Conservation (phyloP, 2,113 vertebrate genomes). For the Sarotherodon lohbergeri region DNA sequence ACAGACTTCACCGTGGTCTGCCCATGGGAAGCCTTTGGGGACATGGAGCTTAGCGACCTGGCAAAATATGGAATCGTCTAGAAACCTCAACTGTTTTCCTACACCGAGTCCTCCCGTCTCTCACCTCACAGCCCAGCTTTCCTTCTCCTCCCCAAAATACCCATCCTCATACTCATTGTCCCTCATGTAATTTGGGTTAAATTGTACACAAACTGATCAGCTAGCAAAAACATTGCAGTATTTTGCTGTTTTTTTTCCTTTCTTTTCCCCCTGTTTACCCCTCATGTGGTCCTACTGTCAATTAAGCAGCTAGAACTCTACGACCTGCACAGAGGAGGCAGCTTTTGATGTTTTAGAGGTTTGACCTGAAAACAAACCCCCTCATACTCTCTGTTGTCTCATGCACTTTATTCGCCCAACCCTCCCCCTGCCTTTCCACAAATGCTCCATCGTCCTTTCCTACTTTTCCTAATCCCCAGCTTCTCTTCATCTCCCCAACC, state of each 20-base stretch:
- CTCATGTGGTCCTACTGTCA: not conserved
- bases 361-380: not conserved
- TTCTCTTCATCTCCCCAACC: not conserved
- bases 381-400: not conserved
- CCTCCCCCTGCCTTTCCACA: not conserved
- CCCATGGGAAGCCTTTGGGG: constrained; percentile 93
- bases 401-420: constrained; percentile 3
- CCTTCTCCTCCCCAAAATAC: not conserved
- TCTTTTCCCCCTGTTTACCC: not conserved
- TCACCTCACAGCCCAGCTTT: not conserved
- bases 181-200: not conserved
- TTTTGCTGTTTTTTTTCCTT: constrained; percentile 39
- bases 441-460: not conserved
- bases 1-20: constrained; percentile 94
- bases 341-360: not conserved
- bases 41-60: constrained; percentile 92
- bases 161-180: not conserved
- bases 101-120: not conserved
- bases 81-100: not conserved
- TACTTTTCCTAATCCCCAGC: not conserved
- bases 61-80: constrained; percentile 90
- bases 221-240: constrained; percentile 86
- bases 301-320: not conserved
- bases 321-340: not conserved
- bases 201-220: not conserved